A percentile compares a stretch with the other conserved stretches of the same genome.
These are phyloP conservation scores for Tetraneura akinire DNA, from an alignment of 1,140 invertebrate genomes.

Conservation along the genomic window DNA sequence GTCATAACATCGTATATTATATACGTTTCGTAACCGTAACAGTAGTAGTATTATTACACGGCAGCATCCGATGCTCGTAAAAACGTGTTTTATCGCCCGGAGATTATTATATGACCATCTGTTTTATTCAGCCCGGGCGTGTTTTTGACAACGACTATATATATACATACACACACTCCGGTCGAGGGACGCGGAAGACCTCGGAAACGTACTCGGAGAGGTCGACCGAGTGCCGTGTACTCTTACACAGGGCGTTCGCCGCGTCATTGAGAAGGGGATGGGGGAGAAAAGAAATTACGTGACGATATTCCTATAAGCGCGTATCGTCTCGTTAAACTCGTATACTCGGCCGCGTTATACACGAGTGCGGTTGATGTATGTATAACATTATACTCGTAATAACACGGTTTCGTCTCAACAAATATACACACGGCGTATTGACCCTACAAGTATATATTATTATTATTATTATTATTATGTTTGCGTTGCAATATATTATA, in stretches of 20 bases:
- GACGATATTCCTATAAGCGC: no score
- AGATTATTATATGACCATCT: slow-evolving; percentile 17
- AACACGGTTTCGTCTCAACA: no score
- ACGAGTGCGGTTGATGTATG: no score
- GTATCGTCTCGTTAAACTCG: no score
- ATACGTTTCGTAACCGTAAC: no score
- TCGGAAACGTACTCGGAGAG: neutral
- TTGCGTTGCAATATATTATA: neutral
- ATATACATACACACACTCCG: no score
- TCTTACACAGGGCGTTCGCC: no score
- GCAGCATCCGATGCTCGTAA: neutral
- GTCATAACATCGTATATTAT: neutral
- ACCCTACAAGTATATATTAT: neutral
- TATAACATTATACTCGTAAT: no score
- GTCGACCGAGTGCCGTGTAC: neutral
- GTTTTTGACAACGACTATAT: slow-evolving; percentile 13
- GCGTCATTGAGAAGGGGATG: no score
- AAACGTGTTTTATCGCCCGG: slow-evolving; percentile 4
- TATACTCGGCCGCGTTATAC: no score
- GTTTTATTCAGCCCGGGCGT: neutral
- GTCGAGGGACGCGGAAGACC: neutral
- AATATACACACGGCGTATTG: neutral
- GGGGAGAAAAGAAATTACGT: no score
- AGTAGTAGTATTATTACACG: neutral
- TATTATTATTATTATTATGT: neutral